Evolutionary conservation across 1,140 invertebrate species (phyloP).

Genomic region (Drosophila biarmipes): DNA sequence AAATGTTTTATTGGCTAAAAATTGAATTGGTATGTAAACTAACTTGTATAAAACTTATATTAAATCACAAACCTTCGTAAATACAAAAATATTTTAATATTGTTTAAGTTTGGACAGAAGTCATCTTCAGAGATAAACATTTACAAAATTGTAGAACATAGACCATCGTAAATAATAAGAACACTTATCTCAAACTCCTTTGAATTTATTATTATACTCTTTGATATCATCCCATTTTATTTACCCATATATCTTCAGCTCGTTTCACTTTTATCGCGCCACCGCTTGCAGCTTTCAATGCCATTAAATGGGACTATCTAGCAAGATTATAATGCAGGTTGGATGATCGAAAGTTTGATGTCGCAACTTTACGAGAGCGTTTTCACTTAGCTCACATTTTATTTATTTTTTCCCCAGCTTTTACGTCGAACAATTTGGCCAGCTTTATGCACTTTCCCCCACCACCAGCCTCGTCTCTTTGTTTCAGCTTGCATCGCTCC

Average conservation of each 20-base stretch:
- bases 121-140: too few relatives aligned
- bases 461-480: neutral
- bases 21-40: too few relatives aligned
- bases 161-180: neutral
- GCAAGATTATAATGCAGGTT: constrained; percentile 26
- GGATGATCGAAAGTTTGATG: constrained; percentile 39
- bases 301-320: constrained; percentile 19
- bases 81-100: too few relatives aligned
- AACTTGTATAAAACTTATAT: too few relatives aligned
- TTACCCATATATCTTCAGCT: neutral
- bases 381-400: constrained; percentile 56
- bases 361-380: constrained; percentile 29
- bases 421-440: constrained; percentile 39
- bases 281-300: constrained; percentile 12
- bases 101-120: too few relatives aligned
- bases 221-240: neutral
- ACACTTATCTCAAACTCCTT: neutral
- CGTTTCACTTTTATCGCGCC: constrained; percentile 6
- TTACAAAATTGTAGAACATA: too few relatives aligned
- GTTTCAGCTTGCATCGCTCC: constrained; percentile 7
- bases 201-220: neutral
- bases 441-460: constrained; percentile 50
- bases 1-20: too few relatives aligned
- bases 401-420: constrained; percentile 26
- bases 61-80: too few relatives aligned